These are phyloP conservation scores for Pseudomyrmex cubaensis DNA, from an alignment of 1,140 invertebrate genomes.

Conservation along the genomic window DNA sequence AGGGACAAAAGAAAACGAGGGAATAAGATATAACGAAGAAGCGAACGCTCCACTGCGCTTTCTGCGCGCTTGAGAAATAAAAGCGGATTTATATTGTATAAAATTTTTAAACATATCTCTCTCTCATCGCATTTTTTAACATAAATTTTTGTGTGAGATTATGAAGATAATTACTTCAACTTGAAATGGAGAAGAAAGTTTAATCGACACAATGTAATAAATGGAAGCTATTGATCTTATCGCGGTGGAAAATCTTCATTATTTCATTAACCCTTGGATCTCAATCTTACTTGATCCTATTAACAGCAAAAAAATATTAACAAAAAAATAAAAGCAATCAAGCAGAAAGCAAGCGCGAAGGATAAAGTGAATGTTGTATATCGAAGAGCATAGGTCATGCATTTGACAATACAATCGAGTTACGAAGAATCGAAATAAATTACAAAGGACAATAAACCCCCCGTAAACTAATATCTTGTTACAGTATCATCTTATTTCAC, in stretches of 20 bases:
- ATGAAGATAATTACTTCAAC: neutral
- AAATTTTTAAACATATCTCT: too few relatives aligned
- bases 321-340: constrained; percentile 26
- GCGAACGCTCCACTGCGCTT: neutral
- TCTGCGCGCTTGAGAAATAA: too few relatives aligned
- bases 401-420: constrained; percentile 10
- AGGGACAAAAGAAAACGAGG: neutral
- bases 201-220: neutral
- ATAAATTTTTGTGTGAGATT: neutral
- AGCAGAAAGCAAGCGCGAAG: constrained; percentile 16
- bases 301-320: constrained; percentile 13
- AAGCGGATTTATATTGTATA: too few relatives aligned
- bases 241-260: constrained; percentile 17
- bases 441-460: neutral
- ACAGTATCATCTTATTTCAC: constrained; percentile 17
- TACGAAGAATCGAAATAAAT: constrained; percentile 12
- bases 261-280: constrained; percentile 31
- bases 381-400: neutral
- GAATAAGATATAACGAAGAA: constrained; percentile 20
- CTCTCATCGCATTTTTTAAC: too few relatives aligned
- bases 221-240: constrained; percentile 11
- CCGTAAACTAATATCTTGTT: constrained; percentile 23
- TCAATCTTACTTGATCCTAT: constrained; percentile 22
- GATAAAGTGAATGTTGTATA: constrained; percentile 14
- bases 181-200: neutral